phyloP scores from a whole-genome alignment of 2,888 invertebrate genomes.

The Papilio demoleus region DNA sequence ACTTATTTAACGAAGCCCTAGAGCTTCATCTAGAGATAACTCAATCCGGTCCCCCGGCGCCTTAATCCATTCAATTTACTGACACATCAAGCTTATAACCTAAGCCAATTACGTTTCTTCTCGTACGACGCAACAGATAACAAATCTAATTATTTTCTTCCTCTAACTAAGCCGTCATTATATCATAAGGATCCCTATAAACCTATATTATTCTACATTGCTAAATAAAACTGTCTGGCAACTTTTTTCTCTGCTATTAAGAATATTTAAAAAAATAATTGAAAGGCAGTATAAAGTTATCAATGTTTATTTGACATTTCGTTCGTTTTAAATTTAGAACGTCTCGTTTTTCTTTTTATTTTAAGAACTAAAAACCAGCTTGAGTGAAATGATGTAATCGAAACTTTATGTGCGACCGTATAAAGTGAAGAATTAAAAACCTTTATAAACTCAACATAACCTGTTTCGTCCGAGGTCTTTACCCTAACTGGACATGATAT shows the following conservation, averaged over 20 bases:
- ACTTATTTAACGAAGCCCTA: not conserved
- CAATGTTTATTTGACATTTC: conserved; percentile 1
- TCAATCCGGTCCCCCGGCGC: conserved; percentile 27
- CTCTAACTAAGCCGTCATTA: conserved; percentile 26
- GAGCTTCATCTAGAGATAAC: conserved; percentile 18
- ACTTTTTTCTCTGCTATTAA: not conserved
- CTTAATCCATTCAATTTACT: conserved; percentile 34
- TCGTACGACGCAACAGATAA: conserved; percentile 22
- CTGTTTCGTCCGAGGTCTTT: not conserved
- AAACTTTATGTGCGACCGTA: not conserved
- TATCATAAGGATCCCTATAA: too few relatives aligned
- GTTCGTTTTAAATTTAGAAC: not conserved
- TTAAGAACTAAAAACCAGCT: conserved; percentile 2
- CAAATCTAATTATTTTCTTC: conserved; percentile 19
- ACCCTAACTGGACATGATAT: not conserved
- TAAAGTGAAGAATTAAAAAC: not conserved
- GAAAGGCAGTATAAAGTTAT: not conserved
- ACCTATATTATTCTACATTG: too few relatives aligned
- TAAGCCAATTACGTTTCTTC: conserved; percentile 21
- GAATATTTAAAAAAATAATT: not conserved
- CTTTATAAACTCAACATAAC: not conserved
- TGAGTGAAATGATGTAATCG: conserved; percentile 1
- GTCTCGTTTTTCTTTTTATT: not conserved
- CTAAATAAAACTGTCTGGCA: too few relatives aligned
- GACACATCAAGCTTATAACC: conserved; percentile 26